These are phyloP conservation scores for Drosophila sechellia DNA, from an alignment of 1,140 invertebrate genomes.

Conservation along the genomic window DNA sequence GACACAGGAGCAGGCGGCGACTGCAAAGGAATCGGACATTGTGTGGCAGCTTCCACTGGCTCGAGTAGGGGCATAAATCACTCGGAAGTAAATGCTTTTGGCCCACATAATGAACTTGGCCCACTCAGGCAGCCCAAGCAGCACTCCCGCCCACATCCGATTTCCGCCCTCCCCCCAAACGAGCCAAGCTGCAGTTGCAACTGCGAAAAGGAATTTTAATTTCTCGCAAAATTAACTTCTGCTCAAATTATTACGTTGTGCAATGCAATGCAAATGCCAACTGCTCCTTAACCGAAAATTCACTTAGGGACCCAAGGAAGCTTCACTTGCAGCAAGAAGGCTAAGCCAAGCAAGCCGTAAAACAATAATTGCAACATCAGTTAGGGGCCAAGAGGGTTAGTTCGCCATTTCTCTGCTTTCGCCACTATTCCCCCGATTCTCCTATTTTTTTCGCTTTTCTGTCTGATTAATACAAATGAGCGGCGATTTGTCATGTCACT, in stretches of 20 bases:
- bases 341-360: conserved; percentile 64
- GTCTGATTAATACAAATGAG: conserved; percentile 82
- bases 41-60: conserved; percentile 41
- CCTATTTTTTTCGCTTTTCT: conserved; percentile 34
- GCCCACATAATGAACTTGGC: conserved; percentile 60
- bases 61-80: conserved; percentile 64
- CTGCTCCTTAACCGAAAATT: conserved; percentile 24
- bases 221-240: conserved; percentile 79
- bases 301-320: conserved; percentile 14
- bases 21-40: conserved; percentile 44
- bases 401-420: conserved; percentile 19
- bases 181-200: conserved; percentile 39
- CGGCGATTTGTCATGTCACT: conserved; percentile 82
- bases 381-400: conserved; percentile 38
- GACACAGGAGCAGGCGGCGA: neutral
- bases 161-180: conserved; percentile 16
- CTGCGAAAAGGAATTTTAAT: conserved; percentile 68
- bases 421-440: neutral
- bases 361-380: conserved; percentile 82
- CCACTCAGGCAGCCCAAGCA: neutral
- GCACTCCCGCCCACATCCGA: neutral
- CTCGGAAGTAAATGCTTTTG: conserved; percentile 54
- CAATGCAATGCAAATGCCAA: conserved; percentile 70
- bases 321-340: conserved; percentile 9
- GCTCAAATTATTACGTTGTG: conserved; percentile 64